phyloP scores from a whole-genome alignment of 2,797 vertebrate genomes.

The Podargus strigoides region DNA sequence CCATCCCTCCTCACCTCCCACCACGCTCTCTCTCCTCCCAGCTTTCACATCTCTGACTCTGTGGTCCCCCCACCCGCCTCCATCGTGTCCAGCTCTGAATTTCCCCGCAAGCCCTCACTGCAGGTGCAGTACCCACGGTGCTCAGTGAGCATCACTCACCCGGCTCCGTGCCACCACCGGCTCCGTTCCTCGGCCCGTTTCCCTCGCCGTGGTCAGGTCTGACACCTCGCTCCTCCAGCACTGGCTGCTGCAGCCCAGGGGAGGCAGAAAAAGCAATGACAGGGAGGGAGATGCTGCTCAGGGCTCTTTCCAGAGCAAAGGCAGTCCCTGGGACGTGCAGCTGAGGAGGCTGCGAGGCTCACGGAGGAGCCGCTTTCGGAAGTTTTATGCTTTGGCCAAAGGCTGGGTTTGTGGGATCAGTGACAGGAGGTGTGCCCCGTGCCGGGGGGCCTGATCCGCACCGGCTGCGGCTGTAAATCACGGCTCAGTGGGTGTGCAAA shows the following conservation, averaged over 20 bases:
- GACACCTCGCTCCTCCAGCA: fast-evolving
- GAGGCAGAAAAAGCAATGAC: neutral
- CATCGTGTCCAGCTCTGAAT: neutral
- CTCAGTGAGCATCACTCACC: neutral
- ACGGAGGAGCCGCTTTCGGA: neutral
- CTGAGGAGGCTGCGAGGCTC: fast-evolving
- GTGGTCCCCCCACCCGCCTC: fast-evolving
- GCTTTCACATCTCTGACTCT: neutral
- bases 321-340: neutral
- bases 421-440: neutral
- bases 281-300: neutral
- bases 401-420: neutral
- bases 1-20: neutral
- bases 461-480: neutral
- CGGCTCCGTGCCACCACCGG: fast-evolving
- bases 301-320: neutral
- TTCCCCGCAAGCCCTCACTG: fast-evolving
- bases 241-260: neutral
- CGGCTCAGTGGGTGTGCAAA: neutral
- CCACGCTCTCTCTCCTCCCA: neutral
- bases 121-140: neutral
- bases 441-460: neutral
- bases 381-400: neutral
- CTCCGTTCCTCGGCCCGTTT: neutral
- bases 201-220: fast-evolving